Conservation (phyloP, 2,797 vertebrate genomes). For the Linurgus olivaceus region DNA sequence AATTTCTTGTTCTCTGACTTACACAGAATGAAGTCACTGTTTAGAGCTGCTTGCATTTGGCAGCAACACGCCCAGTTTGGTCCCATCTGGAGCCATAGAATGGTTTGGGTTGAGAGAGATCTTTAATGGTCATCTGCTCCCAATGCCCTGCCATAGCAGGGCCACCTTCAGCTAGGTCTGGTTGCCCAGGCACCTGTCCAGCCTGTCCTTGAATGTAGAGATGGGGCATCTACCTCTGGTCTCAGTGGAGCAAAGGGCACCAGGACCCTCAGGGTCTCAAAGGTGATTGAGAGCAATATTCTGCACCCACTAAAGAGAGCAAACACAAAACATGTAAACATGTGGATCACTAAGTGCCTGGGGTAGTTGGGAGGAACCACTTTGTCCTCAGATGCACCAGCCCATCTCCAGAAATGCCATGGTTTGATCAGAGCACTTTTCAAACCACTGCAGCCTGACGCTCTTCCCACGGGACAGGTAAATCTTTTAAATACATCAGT, state of each 20-base stretch:
- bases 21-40: neutral
- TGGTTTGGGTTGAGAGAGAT: neutral
- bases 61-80: neutral
- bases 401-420: neutral
- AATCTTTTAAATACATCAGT: neutral
- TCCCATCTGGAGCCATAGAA: neutral
- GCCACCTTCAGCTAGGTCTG: neutral
- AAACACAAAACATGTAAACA: neutral
- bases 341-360: fast-evolving
- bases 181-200: neutral
- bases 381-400: neutral
- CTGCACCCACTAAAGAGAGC: neutral
- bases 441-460: neutral
- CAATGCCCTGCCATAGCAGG: fast-evolving
- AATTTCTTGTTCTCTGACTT: neutral
- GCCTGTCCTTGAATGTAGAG: neutral
- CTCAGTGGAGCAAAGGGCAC: neutral
- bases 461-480: neutral
- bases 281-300: neutral
- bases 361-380: neutral
- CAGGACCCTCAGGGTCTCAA: neutral
- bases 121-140: neutral
- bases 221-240: neutral
- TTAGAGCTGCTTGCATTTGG: neutral
- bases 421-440: neutral